Evolutionary conservation across 2,888 invertebrate species (phyloP), one percentile per base, ranked within the genome.

Genomic region (Smittia sp.): DNA sequence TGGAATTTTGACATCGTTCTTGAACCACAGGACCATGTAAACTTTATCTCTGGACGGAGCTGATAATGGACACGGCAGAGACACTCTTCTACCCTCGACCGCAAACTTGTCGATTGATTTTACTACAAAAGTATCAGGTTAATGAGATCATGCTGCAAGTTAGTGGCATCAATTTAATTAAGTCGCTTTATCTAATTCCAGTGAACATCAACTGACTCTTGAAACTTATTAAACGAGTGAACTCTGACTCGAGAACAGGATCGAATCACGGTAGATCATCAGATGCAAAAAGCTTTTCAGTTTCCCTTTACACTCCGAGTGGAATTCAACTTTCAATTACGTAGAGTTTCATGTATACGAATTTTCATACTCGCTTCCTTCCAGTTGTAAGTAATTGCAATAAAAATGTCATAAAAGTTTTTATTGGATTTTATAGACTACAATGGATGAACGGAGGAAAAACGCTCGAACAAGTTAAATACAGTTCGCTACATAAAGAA

Each of bases 1-100:
- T 3, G 93, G 92, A 77, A 89, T 89, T 46, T 90, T 91, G 52
- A 89, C 89, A 77, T 90, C 90, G 78, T 91, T 89, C 77, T 89
- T 86, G 83, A 92, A 92, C 92, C 92, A 92, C 81, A 93, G 89
- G 73, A 92, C 91, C 90, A 92, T 91, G 83, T 91, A 90, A 74
- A 92, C 89, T 80, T 89, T 90, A 83, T 92, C 92, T 79, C 90
- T 88, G 78, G 87, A 88, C 25, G 89, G 88, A 13, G 91, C 89
- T 75, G 88, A 88, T 74, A 92, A 89, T 83, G 92, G 90, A 81
- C 93, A 93, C 9, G 92, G 91, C 79, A 93, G 86, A 83, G 89
- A 89, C 54, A 91, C 90, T 79, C 88, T 88, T 83, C 89, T 89
- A 41, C 92, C 92, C 80, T 92, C 90, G 77, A 92, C 91, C 1